Conservation (phyloP, 2,113 vertebrate genomes). For the Pseudopipra pipra region DNA sequence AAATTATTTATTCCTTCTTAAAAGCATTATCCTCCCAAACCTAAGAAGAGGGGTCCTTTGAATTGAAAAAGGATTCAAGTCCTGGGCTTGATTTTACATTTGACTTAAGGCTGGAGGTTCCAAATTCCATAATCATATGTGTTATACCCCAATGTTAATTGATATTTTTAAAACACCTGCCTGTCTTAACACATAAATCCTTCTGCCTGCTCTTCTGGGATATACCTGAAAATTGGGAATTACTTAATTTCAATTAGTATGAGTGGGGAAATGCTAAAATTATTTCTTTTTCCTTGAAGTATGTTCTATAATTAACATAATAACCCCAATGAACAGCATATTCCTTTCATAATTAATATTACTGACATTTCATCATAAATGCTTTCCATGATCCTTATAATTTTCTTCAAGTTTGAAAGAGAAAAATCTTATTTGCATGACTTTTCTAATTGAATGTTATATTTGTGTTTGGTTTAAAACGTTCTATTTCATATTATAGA, state of each 20-base stretch:
- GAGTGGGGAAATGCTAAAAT: slow-evolving; percentile 54
- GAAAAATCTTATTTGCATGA: slow-evolving; percentile 54
- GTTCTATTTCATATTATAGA: slow-evolving; percentile 45
- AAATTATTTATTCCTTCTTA: slow-evolving; percentile 6
- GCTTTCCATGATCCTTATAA: slow-evolving; percentile 28
- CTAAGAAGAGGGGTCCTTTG: neutral
- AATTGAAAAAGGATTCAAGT: slow-evolving; percentile 14
- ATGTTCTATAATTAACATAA: neutral
- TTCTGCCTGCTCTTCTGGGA: neutral
- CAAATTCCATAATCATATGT: neutral
- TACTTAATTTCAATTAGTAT: neutral
- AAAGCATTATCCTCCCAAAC: slow-evolving; percentile 54
- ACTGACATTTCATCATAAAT: slow-evolving; percentile 57
- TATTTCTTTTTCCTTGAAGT: neutral
- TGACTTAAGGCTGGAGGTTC: slow-evolving; percentile 30
- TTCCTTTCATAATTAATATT: slow-evolving; percentile 57
- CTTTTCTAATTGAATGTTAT: slow-evolving; percentile 29
- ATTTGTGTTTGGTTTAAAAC: slow-evolving; percentile 43
- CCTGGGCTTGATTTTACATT: neutral
- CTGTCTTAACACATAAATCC: neutral
- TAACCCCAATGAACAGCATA: slow-evolving; percentile 20
- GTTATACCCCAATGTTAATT: neutral
- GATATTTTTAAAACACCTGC: neutral
- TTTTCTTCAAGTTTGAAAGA: slow-evolving; percentile 24
- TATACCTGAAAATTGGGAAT: neutral